A percentile compares a stretch with the other conserved stretches of the same genome.
phyloP scores from a whole-genome alignment of 2,113 vertebrate genomes.

The Macquaria ambigua region DNA sequence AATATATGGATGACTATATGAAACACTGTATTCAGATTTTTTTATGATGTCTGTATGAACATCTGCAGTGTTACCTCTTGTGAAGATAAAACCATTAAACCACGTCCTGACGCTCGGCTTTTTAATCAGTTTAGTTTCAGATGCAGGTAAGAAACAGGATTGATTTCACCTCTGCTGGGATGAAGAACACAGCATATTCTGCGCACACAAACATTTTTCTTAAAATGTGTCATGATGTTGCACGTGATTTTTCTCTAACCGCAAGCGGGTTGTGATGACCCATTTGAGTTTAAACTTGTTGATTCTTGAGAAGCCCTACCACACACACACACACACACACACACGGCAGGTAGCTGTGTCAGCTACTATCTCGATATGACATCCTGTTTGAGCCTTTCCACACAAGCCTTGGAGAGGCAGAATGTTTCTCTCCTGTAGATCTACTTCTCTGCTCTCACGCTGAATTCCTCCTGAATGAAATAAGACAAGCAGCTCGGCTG shows the following conservation, averaged over 20 bases:
- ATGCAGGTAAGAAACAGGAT: not conserved
- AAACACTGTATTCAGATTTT: constrained; percentile 86
- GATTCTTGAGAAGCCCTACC: constrained; percentile 49
- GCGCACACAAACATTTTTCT: constrained; percentile 15
- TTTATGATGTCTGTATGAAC: constrained; percentile 88
- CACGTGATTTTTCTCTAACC: constrained; percentile 43
- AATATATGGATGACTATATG: constrained; percentile 86
- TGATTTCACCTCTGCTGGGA: not conserved
- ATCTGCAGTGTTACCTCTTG: constrained; percentile 86
- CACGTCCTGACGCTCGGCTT: not conserved
- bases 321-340: not conserved
- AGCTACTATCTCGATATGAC: constrained; percentile 51
- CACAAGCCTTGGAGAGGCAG: not conserved
- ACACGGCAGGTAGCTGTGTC: constrained; percentile 48
- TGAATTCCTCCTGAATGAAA: not conserved
- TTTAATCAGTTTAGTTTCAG: not conserved
- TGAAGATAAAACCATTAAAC: constrained; percentile 86
- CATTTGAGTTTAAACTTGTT: constrained; percentile 43
- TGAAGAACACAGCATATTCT: not conserved
- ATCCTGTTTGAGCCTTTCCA: constrained; percentile 60
- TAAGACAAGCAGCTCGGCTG: not conserved
- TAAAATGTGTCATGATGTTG: constrained; percentile 35
- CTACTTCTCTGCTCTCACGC: not conserved
- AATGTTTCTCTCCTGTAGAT: not conserved
- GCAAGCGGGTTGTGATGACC: constrained; percentile 54